These are phyloP conservation scores for Brachionus calyciflorus DNA, from an alignment of 1,140 invertebrate species.

Conservation along the genomic window DNA sequence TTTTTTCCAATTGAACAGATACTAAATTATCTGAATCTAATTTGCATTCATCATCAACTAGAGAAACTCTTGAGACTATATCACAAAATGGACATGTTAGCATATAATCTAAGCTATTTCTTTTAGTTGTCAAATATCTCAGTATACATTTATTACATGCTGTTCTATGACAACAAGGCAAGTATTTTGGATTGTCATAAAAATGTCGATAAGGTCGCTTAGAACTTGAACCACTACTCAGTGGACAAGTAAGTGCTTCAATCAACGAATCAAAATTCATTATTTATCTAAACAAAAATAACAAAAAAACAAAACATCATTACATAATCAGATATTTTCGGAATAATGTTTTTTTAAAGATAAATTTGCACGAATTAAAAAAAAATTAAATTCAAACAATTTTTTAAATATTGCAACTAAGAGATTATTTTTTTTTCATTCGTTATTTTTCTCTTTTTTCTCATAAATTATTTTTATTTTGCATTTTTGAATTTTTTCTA, in stretches of 20 bases:
- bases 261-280: slow-evolving; percentile 26
- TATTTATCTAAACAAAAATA: neutral
- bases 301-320: neutral
- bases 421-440: no score
- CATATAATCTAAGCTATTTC: neutral
- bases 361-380: no score
- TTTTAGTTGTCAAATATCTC: neutral
- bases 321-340: slow-evolving; percentile 30
- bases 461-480: no score
- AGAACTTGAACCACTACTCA: neutral
- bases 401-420: no score
- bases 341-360: neutral
- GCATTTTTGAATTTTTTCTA: no score
- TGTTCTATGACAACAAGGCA: neutral
- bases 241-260: slow-evolving; percentile 9
- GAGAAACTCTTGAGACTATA: neutral
- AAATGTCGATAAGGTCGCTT: neutral
- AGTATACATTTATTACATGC: slow-evolving; percentile 10
- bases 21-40: neutral
- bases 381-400: no score
- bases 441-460: no score
- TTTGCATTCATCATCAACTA: neutral
- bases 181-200: slow-evolving; percentile 5
- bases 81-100: slow-evolving; percentile 16
- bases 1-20: neutral